A percentile compares a stretch with the other conserved stretches of the same genome.
These are phyloP conservation scores for Sander vitreus DNA, from an alignment of 2,113 vertebrate species.

Conservation along the genomic window DNA sequence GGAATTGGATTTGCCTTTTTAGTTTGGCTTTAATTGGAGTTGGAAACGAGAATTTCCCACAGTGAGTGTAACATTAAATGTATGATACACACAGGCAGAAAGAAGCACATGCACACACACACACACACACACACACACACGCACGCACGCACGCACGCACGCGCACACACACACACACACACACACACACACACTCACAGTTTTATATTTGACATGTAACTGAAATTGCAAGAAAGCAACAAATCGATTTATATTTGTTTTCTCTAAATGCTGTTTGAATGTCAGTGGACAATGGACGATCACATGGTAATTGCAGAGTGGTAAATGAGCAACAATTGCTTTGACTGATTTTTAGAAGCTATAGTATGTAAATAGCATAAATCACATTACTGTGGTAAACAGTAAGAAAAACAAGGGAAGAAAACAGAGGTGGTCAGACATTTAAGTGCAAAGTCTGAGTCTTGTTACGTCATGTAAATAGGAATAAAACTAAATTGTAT, in stretches of 20 bases:
- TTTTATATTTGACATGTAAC: slow-evolving; percentile 15
- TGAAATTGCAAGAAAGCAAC: background rate
- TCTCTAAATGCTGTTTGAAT: slow-evolving; percentile 6
- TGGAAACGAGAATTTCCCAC: slow-evolving; percentile 11
- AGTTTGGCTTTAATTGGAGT: slow-evolving; percentile 7
- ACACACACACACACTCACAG: background rate
- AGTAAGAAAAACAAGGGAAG: background rate
- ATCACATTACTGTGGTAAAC: background rate
- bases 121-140: background rate
- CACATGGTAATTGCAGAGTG: slow-evolving; percentile 9
- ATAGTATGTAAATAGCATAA: slow-evolving; percentile 7
- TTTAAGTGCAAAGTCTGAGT: background rate
- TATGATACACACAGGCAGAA: background rate
- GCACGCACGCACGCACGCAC: background rate
- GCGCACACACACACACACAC: background rate
- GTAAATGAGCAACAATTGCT: slow-evolving; percentile 65
- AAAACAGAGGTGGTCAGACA: background rate
- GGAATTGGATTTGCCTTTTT: slow-evolving; percentile 16
- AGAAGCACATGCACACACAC: background rate
- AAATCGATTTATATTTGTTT: slow-evolving; percentile 3
- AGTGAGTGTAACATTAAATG: background rate
- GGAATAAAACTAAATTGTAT: background rate
- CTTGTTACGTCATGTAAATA: background rate
- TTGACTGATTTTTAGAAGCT: slow-evolving; percentile 19
- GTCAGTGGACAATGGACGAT: slow-evolving; percentile 1